Base-by-base conservation (phyloP, 1,140 invertebrate genomes). In the Diorhabda elongata region DNA sequence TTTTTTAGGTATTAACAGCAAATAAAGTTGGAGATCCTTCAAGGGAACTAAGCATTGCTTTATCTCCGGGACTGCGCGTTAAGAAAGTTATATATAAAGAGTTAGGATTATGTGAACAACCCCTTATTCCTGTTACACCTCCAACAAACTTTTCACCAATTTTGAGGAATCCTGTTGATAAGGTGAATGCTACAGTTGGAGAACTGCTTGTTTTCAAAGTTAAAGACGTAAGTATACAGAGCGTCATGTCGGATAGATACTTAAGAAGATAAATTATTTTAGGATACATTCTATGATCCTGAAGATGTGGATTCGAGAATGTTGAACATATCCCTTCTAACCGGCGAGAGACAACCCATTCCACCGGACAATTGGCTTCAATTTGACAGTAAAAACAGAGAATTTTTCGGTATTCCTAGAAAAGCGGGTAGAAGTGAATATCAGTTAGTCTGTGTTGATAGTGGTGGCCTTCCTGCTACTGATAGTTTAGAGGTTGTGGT, bases 261-360 rank as follows among this genome's bases (percentile, higher is more conserved):
- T 26, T 7, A 61, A 41, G 11, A 42, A 41, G 62, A 11, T 43
- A 7, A 61, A 9, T 61, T 61, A 11, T 78, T 80, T 6, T 75
- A 93, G 85, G 93, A 97, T 76, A 92, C 93, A 0, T 97, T 96
- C 83, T 95, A 91, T 78, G 96, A 97, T 84, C 88, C 88, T 2
- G 91, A 96, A 80, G 93, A 95, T 80, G 90, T 91, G 26, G 88
- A 88, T 67, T 89, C 91, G 0, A 81, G 87, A 45, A 87, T 88
- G 67, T 83, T 96, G 73, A 87, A 88, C 60, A 85, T 97, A 70
- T 87, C 87, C 2, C 82, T 97, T 0, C 84, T 91, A 8, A 91
- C 88, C 44, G 87, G 87, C 58, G 90, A 95, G 70, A 85, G 90
- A 59, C 85, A 86, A 6, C 82, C 87, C 62, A 85, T 95, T 43